Evolutionary conservation across 2,113 vertebrate genomes (phyloP).

Genomic region (Herpailurus yagouaroundi): DNA sequence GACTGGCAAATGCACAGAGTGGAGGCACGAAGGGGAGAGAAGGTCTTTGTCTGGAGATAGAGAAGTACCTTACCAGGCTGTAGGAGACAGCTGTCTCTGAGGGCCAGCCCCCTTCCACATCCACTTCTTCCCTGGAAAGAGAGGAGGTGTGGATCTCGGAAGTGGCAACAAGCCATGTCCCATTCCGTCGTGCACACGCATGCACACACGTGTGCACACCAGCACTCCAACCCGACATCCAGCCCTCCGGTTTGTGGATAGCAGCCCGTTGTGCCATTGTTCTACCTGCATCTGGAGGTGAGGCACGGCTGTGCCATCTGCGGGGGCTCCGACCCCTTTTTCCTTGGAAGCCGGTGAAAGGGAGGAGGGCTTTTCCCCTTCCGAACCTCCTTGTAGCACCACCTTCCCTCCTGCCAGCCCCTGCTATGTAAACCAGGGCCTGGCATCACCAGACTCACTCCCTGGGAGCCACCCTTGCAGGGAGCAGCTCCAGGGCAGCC

Average conservation of each 20-base stretch:
- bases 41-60: neutral
- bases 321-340: neutral
- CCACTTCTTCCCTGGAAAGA: neutral
- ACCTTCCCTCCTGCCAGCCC: neutral
- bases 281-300: neutral
- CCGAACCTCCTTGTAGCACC: neutral
- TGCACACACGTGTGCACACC: neutral
- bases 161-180: neutral
- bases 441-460: neutral
- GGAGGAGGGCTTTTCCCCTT: neutral
- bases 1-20: neutral
- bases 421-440: neutral
- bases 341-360: neutral
- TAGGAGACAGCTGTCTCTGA: neutral
- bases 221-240: too few relatives aligned
- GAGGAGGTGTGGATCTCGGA: neutral
- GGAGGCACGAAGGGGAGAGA: neutral
- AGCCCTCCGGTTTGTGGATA: neutral
- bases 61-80: neutral
- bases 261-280: neutral
- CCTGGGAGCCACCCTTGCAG: neutral
- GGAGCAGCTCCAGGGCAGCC: neutral
- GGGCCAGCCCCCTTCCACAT: neutral
- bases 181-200: accelerated
- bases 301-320: neutral